Conservation (phyloP, 2,113 vertebrate species). For the Andinoacara biseriatus region DNA sequence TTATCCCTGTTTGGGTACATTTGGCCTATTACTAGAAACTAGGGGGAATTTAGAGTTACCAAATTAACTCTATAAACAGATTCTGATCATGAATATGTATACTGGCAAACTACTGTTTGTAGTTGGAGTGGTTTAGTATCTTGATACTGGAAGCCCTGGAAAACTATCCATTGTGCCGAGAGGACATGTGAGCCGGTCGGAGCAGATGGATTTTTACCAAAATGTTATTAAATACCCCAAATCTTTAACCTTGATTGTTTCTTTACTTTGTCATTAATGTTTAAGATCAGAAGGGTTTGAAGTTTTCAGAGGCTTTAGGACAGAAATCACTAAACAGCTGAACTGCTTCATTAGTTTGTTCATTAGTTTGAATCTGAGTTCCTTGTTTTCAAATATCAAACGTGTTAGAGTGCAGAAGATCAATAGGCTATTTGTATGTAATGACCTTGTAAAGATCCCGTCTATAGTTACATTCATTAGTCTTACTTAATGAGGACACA, state of each 20-base stretch:
- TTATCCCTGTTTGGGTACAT: too few species aligned
- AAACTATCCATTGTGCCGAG: background rate
- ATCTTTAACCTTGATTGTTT: too few species aligned
- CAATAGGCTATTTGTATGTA: slow-evolving; percentile 12
- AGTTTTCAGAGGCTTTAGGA: background rate
- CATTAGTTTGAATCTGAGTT: background rate
- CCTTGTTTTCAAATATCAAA: slow-evolving; percentile 4
- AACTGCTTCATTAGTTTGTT: background rate
- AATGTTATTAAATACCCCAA: too few species aligned
- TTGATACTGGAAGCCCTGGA: background rate
- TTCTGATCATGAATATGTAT: too few species aligned
- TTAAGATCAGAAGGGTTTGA: too few species aligned
- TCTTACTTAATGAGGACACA: slow-evolving; percentile 10
- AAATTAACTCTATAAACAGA: too few species aligned
- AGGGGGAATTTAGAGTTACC: too few species aligned
- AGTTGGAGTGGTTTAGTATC: background rate
- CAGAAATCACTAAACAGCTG: background rate
- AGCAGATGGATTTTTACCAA: too few species aligned
- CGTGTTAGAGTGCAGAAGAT: background rate
- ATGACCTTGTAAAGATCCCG: slow-evolving; percentile 29
- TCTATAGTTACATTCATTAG: slow-evolving; percentile 8
- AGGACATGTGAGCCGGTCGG: background rate
- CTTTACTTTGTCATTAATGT: too few species aligned
- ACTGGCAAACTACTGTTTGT: background rate
- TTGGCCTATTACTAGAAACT: too few species aligned